Conservation (phyloP, 2,888 invertebrate genomes). For the Furcula furcula region DNA sequence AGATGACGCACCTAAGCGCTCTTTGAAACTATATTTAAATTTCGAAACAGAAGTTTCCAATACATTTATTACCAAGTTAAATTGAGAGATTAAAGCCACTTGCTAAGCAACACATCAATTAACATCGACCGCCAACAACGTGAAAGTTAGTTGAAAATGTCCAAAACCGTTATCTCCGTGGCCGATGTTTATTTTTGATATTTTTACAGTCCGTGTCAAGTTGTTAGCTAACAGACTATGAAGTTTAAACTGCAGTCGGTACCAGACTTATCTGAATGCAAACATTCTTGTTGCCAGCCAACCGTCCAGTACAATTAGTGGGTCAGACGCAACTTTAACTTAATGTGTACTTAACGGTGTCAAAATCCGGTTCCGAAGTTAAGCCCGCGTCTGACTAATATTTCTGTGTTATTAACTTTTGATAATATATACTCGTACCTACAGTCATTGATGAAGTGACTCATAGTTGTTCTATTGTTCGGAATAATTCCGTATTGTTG, state of each 20-base stretch:
- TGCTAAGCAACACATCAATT: conserved; percentile 26
- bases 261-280: conserved; percentile 53
- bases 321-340: conserved; percentile 56
- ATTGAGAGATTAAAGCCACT: conserved; percentile 15
- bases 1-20: too few relatives aligned
- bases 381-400: conserved; percentile 33
- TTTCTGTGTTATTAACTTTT: conserved; percentile 29
- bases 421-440: too few relatives aligned
- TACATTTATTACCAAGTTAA: too few relatives aligned
- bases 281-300: conserved; percentile 37
- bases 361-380: conserved; percentile 52
- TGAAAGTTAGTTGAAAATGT: conserved; percentile 37
- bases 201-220: conserved; percentile 18
- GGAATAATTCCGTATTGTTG: conserved; percentile 41
- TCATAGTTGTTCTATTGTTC: conserved; percentile 38
- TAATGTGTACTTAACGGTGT: conserved; percentile 68
- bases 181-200: conserved; percentile 32
- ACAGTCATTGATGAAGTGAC: conserved; percentile 33
- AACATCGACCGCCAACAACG: conserved; percentile 16
- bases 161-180: conserved; percentile 39
- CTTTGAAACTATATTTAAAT: background rate
- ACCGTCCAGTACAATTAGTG: conserved; percentile 52
- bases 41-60: conserved; percentile 8
- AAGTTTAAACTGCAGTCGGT: conserved; percentile 39
- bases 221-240: conserved; percentile 35